Percentiles rank a stretch among this genome's conserved stretches.
Conservation (phyloP, 1,140 invertebrate species). For the Zaprionus taronus region DNA sequence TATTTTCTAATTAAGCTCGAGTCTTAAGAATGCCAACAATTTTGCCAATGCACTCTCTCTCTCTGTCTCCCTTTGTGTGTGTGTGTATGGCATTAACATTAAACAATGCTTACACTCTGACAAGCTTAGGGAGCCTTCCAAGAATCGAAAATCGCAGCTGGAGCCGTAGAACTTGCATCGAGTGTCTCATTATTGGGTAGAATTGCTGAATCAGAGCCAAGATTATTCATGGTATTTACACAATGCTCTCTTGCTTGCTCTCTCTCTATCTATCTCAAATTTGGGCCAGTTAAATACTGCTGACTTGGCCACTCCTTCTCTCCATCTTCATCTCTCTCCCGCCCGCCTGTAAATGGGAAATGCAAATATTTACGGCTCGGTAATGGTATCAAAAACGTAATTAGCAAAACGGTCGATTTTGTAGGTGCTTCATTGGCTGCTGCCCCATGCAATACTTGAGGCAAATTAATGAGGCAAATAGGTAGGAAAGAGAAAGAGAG, state of each 20-base stretch:
- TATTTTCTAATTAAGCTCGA: conserved; percentile 16
- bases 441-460: conserved; percentile 36
- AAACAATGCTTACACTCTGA: conserved; percentile 5
- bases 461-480: conserved; percentile 55
- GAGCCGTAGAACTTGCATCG: neutral
- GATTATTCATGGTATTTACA: conserved; percentile 24
- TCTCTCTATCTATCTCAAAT: neutral
- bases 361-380: conserved; percentile 38
- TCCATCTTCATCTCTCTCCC: neutral
- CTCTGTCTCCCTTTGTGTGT: neutral
- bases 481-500: neutral
- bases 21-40: conserved; percentile 20
- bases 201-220: neutral
- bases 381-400: conserved; percentile 46
- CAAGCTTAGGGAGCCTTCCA: neutral
- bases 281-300: conserved; percentile 18
- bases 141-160: conserved; percentile 5
- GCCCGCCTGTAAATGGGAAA: neutral
- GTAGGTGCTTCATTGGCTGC: conserved; percentile 25
- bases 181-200: conserved; percentile 8
- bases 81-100: neutral
- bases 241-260: conserved; percentile 1
- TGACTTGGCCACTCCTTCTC: neutral
- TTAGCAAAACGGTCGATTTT: conserved; percentile 34
- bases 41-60: neutral